Evolutionary conservation across 2,888 invertebrate species (phyloP).

Genomic region (Caenorhabditis zanzibari): DNA sequence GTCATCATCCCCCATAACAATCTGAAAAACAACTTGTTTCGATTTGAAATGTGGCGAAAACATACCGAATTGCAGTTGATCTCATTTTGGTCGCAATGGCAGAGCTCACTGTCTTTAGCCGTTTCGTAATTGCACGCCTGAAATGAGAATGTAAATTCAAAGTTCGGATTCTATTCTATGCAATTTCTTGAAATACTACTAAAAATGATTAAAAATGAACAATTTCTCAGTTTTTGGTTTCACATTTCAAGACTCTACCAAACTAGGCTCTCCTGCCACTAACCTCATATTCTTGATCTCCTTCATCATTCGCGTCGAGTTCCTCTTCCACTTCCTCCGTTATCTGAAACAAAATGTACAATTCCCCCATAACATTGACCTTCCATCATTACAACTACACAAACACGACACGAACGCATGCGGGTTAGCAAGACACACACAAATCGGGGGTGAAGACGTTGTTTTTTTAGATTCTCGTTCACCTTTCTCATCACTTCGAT

Average conservation of each 20-base stretch:
- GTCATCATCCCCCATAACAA: conserved; percentile 37
- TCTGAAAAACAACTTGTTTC: conserved; percentile 19
- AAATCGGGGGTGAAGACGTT: neutral
- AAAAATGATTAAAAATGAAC: too few relatives aligned
- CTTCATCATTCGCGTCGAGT: conserved; percentile 22
- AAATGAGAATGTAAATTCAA: neutral
- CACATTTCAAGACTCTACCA: too few relatives aligned
- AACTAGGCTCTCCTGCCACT: too few relatives aligned
- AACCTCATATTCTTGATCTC: neutral
- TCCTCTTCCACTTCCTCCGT: conserved; percentile 31
- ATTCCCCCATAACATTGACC: neutral
- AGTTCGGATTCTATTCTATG: too few relatives aligned
- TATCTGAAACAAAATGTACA: conserved; percentile 29
- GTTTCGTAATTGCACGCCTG: conserved; percentile 43
- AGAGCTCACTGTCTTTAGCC: conserved; percentile 45
- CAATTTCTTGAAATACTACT: too few relatives aligned
- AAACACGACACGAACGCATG: neutral
- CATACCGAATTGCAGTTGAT: conserved; percentile 57
- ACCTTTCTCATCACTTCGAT: conserved; percentile 46
- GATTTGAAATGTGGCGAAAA: neutral
- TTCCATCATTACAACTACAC: neutral
- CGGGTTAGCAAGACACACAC: neutral
- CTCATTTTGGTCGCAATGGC: conserved; percentile 61
- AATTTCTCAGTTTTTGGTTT: too few relatives aligned
- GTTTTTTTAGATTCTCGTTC: neutral